Evolutionary conservation across 1,140 invertebrate species (phyloP), one percentile per base, ranked within the genome.

Genomic region (Rhizoglyphus robini): DNA sequence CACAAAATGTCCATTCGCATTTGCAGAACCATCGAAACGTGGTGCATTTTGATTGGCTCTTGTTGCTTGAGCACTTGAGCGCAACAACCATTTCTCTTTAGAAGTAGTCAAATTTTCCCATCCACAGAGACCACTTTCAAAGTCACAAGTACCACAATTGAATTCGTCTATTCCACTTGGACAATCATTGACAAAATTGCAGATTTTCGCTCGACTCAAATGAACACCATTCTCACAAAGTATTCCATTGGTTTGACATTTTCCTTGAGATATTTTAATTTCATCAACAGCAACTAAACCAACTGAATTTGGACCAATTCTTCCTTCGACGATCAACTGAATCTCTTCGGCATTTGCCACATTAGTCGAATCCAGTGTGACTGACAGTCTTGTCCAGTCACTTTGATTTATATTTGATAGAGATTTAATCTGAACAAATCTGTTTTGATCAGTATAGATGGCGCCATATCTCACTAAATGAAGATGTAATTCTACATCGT

Each of bases 81-180:
- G n/a, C n/a, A n/a, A n/a, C n/a, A n/a, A n/a, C n/a, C n/a, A n/a
- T n/a, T n/a, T n/a, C n/a, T n/a, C n/a, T n/a, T n/a, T n/a, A n/a
- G n/a, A n/a, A n/a, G n/a, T 36, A 15, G 15, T 41, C 4, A 32
- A 58, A 38, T 67, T 51, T 0, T 13, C 29, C 69, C 69, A 70
- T 1, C 66, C 68, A 38, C 69, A 70, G 27, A 36, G 25, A 15
- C 58, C 64, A 3, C 32, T 48, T 63, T 70, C 69, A 63, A 70
- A 70, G 31, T 69, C 57, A 30, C 69, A 70, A 8, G 34, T 36
- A 38, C 23, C 15, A 18, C 69, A 68, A 58, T 5, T n/a, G n/a
- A n/a, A n/a, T n/a, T n/a, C n/a, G n/a, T n/a, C n/a, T n/a, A 46
- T n/a, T n/a, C n/a, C n/a, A n/a, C n/a, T n/a, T n/a, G n/a, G n/a